Evolutionary conservation across 2,888 invertebrate species (phyloP).

Genomic region (Tenodera sinensis): DNA sequence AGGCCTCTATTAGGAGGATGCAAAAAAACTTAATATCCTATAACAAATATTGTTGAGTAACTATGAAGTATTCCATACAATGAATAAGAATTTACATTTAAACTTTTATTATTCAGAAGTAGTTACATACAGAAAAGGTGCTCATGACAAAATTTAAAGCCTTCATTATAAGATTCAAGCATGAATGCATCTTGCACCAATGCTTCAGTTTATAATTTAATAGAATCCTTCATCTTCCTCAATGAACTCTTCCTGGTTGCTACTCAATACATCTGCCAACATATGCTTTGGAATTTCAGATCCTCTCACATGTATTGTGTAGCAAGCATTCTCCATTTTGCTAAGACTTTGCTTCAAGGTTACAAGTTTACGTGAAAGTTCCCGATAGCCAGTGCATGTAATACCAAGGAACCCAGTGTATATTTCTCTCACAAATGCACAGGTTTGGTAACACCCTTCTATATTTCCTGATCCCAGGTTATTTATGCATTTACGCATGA

Average conservation of each 20-base stretch:
- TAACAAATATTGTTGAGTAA: no score
- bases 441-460: constrained; percentile 65
- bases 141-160: no score
- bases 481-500: constrained; percentile 86
- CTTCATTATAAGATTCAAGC: no score
- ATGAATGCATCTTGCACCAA: not conserved
- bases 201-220: constrained; percentile 21
- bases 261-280: constrained; percentile 53
- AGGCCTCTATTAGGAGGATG: no score
- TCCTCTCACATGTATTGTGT: constrained; percentile 73
- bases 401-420: constrained; percentile 47
- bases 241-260: constrained; percentile 40
- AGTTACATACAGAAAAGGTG: no score
- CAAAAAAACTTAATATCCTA: no score
- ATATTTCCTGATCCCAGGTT: constrained; percentile 73
- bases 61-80: no score
- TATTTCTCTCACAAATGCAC: constrained; percentile 56
- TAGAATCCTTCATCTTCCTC: constrained; percentile 52
- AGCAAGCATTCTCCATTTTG: constrained; percentile 83
- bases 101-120: no score
- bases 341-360: constrained; percentile 69
- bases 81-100: no score
- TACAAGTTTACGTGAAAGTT: constrained; percentile 66
- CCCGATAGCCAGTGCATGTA: constrained; percentile 52
- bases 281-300: constrained; percentile 73